These are phyloP conservation scores for Podargus strigoides DNA, from an alignment of 2,797 vertebrate genomes.

Conservation along the genomic window DNA sequence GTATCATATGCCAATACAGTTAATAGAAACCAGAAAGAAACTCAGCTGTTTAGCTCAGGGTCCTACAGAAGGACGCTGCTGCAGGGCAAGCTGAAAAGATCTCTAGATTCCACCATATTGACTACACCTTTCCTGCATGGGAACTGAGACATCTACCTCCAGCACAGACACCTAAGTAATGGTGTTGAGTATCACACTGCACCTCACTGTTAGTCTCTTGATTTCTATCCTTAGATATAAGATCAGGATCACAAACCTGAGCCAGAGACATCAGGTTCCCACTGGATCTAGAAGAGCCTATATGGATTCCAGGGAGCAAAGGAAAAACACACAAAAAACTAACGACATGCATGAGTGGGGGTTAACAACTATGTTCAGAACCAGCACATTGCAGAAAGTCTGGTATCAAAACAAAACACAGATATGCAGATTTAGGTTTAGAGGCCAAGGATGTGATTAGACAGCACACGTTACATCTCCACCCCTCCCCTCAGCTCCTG, in stretches of 20 bases:
- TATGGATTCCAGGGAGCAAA: neutral
- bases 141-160: neutral
- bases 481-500: neutral
- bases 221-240: neutral
- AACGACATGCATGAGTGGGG: neutral
- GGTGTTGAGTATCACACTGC: neutral
- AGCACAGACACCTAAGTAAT: neutral
- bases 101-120: neutral
- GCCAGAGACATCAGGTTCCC: neutral
- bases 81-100: neutral
- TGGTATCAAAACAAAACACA: neutral
- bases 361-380: neutral
- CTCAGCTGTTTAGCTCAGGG: neutral
- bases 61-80: neutral
- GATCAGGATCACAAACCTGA: neutral
- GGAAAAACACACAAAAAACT: neutral
- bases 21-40: neutral
- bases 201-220: neutral
- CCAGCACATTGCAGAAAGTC: neutral
- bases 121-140: neutral
- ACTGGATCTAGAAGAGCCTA: neutral
- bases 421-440: neutral
- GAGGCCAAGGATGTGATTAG: neutral
- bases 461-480: fast-evolving
- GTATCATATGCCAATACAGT: neutral